A percentile compares a stretch with the other conserved stretches of the same genome.
phyloP scores from a whole-genome alignment of 2,797 vertebrate species.

The Echeneis naucrates region DNA sequence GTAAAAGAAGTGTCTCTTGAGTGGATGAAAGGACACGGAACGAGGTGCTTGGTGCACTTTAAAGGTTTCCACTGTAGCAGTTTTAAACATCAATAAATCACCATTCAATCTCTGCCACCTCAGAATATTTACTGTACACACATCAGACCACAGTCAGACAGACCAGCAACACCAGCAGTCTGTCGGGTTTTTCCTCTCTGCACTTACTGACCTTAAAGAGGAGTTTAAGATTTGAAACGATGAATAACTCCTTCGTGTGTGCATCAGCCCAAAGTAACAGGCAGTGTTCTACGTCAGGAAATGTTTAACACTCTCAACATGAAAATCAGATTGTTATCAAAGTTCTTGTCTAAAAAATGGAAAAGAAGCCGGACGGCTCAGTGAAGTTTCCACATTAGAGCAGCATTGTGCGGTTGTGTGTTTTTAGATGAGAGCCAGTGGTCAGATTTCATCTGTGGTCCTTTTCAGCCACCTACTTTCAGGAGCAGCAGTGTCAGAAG shows the following conservation, averaged over 20 bases:
- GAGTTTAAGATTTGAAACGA: neutral
- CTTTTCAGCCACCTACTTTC: neutral
- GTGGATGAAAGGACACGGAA: conserved; percentile 43
- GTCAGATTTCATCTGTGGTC: neutral
- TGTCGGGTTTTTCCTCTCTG: neutral
- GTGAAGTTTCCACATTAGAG: neutral
- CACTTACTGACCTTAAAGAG: neutral
- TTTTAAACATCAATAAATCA: conserved; percentile 54
- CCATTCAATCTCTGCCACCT: conserved; percentile 25
- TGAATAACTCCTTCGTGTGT: neutral
- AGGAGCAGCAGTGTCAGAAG: conserved; percentile 30
- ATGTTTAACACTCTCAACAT: neutral
- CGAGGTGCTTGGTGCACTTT: conserved; percentile 28
- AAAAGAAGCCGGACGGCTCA: neutral
- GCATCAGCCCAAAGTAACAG: neutral
- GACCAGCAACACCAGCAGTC: neutral
- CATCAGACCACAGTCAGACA: no score
- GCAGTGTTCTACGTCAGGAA: neutral
- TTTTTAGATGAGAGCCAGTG: neutral
- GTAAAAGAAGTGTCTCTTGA: conserved; percentile 40
- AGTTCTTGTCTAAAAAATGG: neutral
- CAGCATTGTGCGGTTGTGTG: no score
- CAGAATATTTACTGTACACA: conserved; percentile 42
- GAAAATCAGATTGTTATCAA: neutral
- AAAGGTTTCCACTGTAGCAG: conserved; percentile 48